Evolutionary conservation across 37 sponge, comb jelly and placozoan genomes (phyloP).

Genomic region (Aphrocallistes beatrix): DNA sequence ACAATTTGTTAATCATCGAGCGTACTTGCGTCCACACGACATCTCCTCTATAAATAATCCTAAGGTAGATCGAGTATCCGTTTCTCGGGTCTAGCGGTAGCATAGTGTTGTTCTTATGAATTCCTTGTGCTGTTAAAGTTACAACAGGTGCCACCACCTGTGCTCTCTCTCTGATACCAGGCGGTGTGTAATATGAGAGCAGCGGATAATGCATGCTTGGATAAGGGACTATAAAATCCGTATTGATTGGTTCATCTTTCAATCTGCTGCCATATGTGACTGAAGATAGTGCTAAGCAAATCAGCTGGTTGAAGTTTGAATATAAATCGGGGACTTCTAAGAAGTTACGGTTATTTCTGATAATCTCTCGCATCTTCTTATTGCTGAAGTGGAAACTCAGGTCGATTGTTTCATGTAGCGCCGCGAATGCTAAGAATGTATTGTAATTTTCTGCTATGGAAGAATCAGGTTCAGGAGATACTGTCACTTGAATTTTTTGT

Average conservation of each 20-base stretch:
- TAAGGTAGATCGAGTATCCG: no score
- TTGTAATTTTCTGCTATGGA: not conserved
- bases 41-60: no score
- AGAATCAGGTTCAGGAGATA: no score
- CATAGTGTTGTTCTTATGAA: no score
- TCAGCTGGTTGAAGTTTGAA: not conserved
- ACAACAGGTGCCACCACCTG: no score
- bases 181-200: not conserved
- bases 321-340: no score
- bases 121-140: no score
- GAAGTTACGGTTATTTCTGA: no score
- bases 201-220: not conserved
- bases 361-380: not conserved
- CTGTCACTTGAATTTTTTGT: not conserved
- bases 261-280: not conserved
- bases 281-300: not conserved
- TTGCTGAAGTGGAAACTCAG: not conserved
- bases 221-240: not conserved
- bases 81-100: no score
- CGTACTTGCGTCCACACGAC: no score
- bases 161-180: no score
- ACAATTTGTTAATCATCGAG: no score
- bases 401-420: not conserved
- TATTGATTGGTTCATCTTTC: not conserved
- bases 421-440: not conserved